Conservation (phyloP, 2,797 vertebrate genomes). For the Scyliorhinus canicula region DNA sequence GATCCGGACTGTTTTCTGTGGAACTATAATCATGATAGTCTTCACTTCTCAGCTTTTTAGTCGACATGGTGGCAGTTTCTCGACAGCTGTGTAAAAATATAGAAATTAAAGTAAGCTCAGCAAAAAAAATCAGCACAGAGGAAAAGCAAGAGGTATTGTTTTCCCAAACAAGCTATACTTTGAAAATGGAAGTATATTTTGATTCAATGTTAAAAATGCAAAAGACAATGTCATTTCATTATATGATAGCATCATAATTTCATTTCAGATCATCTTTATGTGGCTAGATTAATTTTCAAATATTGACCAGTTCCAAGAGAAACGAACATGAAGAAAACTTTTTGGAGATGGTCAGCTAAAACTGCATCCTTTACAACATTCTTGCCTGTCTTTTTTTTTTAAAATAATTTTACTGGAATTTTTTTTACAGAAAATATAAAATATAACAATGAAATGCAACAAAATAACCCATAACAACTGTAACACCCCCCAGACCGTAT, state of each 20-base stretch:
- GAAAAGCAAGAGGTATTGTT: not conserved
- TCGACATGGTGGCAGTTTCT: conserved; percentile 62
- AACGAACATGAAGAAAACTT: not conserved
- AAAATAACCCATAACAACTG: too few relatives aligned
- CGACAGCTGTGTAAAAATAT: not conserved
- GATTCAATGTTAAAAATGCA: not conserved
- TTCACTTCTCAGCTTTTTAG: conserved; percentile 57
- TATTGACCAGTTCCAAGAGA: not conserved
- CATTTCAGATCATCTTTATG: not conserved
- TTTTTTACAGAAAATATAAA: too few relatives aligned
- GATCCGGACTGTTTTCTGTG: conserved; percentile 53
- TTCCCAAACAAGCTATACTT: not conserved
- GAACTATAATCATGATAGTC: conserved; percentile 66
- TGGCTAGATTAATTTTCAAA: not conserved
- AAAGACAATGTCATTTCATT: not conserved
- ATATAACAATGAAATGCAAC: too few relatives aligned
- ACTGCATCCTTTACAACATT: not conserved
- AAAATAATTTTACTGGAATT: too few relatives aligned
- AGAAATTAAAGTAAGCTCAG: not conserved
- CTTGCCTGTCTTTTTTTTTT: too few relatives aligned
- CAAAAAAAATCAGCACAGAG: not conserved
- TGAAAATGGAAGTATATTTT: not conserved
- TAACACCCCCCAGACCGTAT: too few relatives aligned
- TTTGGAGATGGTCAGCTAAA: not conserved
- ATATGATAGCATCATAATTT: not conserved